phyloP scores from a whole-genome alignment of 1,140 invertebrate genomes.

The Maniola jurtina region DNA sequence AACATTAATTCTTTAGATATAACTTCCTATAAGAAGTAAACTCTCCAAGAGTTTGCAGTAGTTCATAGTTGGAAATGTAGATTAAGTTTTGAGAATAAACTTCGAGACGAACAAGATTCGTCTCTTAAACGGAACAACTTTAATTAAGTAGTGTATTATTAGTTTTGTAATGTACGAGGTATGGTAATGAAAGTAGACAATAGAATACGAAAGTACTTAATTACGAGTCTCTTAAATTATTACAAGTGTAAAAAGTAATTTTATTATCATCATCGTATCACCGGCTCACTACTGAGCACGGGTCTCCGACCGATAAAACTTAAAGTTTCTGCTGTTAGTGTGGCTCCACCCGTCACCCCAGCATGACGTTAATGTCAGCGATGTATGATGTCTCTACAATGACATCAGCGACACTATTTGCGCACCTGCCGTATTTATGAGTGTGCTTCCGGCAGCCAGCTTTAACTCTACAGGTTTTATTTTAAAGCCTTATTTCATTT shows the following conservation, averaged over 20 bases:
- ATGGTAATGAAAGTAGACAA: not conserved
- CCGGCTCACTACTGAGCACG: too few relatives aligned
- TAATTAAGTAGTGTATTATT: constrained; percentile 5
- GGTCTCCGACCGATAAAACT: too few relatives aligned
- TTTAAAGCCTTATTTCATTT: not conserved
- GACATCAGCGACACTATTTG: constrained; percentile 23
- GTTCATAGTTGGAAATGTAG: not conserved
- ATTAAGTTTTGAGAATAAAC: not conserved
- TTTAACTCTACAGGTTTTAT: not conserved
- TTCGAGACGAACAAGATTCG: constrained; percentile 5
- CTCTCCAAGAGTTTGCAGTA: not conserved
- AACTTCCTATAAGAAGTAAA: not conserved
- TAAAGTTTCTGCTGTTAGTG: not conserved
- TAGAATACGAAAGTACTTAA: not conserved
- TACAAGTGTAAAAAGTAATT: too few relatives aligned
- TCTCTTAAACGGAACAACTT: constrained; percentile 5
- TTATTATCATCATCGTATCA: too few relatives aligned
- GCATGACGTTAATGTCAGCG: constrained; percentile 19
- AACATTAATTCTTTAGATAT: not conserved
- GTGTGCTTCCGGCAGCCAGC: not conserved
- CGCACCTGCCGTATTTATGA: constrained; percentile 13
- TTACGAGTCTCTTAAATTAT: too few relatives aligned
- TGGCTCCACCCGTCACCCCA: not conserved
- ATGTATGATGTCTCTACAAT: constrained; percentile 11
- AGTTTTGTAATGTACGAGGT: not conserved